Evolutionary conservation across 2,113 vertebrate genomes (phyloP).

Genomic region (Nothobranchius furzeri): DNA sequence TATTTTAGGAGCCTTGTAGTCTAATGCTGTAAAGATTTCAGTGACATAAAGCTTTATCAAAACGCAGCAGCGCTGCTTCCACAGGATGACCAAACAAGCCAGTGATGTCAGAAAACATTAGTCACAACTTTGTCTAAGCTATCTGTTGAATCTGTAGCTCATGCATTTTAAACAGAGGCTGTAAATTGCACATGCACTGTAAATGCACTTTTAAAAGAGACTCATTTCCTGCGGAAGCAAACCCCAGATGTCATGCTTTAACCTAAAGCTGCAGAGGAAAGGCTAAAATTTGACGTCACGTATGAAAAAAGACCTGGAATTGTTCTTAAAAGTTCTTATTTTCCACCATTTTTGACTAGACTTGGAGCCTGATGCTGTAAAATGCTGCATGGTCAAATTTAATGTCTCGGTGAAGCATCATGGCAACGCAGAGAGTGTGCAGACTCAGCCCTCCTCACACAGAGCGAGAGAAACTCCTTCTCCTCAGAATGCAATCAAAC

Average conservation of each 20-base stretch:
- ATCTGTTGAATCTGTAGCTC: constrained; percentile 62
- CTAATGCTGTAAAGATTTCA: constrained; percentile 44
- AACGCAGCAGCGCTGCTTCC: constrained; percentile 19
- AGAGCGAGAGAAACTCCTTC: constrained; percentile 36
- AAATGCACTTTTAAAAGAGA: constrained; percentile 3
- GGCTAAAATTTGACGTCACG: constrained; percentile 10
- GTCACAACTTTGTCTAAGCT: constrained; percentile 64
- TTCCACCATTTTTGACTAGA: constrained; percentile 7
- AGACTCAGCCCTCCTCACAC: constrained; percentile 25
- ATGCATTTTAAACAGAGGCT: background rate
- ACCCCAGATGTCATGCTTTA: constrained; percentile 18
- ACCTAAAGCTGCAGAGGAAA: constrained; percentile 10
- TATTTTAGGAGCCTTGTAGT: constrained; percentile 50
- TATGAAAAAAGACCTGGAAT: background rate
- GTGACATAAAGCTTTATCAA: constrained; percentile 17
- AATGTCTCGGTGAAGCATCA: constrained; percentile 63
- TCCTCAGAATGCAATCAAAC: constrained; percentile 59
- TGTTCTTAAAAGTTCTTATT: constrained; percentile 43
- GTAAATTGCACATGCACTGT: constrained; percentile 5
- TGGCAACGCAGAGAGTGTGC: constrained; percentile 64
- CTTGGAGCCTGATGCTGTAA: constrained; percentile 67
- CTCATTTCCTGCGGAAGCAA: constrained; percentile 17
- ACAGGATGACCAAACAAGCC: constrained; percentile 60
- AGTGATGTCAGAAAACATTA: constrained; percentile 63
- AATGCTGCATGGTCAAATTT: constrained; percentile 75